Evolutionary conservation across 1,140 invertebrate genomes (phyloP).

Genomic region (Ruditapes philippinarum): DNA sequence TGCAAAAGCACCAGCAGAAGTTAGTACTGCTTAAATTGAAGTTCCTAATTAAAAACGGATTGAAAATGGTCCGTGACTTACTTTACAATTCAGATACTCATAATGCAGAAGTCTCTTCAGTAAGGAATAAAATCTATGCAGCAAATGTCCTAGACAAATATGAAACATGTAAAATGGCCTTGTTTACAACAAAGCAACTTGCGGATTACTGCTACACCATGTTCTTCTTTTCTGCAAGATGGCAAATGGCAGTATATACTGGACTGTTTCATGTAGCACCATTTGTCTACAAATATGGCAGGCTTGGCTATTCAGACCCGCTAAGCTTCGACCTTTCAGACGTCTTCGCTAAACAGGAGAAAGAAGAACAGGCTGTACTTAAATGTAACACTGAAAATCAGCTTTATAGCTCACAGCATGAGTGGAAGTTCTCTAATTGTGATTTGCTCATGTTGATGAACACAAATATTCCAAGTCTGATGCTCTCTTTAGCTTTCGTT

Average conservation of each 20-base stretch:
- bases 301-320: not conserved
- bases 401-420: too few relatives aligned
- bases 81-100: not conserved
- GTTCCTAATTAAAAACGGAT: not conserved
- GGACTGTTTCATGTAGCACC: not conserved
- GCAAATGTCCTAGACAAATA: not conserved
- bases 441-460: too few relatives aligned
- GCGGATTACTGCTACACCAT: not conserved
- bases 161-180: not conserved
- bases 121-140: not conserved
- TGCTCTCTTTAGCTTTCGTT: too few relatives aligned
- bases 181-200: not conserved
- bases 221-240: not conserved
- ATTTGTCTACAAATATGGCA: not conserved
- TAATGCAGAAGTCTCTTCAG: not conserved
- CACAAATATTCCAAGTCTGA: too few relatives aligned
- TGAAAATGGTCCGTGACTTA: not conserved
- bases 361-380: not conserved
- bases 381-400: not conserved
- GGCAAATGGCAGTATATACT: not conserved
- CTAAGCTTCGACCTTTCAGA: not conserved
- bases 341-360: not conserved
- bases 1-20: not conserved
- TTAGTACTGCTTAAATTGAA: not conserved
- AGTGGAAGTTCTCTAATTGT: too few relatives aligned